phyloP scores from a whole-genome alignment of 2,113 vertebrate species.

The Crotophaga sulcirostris region DNA sequence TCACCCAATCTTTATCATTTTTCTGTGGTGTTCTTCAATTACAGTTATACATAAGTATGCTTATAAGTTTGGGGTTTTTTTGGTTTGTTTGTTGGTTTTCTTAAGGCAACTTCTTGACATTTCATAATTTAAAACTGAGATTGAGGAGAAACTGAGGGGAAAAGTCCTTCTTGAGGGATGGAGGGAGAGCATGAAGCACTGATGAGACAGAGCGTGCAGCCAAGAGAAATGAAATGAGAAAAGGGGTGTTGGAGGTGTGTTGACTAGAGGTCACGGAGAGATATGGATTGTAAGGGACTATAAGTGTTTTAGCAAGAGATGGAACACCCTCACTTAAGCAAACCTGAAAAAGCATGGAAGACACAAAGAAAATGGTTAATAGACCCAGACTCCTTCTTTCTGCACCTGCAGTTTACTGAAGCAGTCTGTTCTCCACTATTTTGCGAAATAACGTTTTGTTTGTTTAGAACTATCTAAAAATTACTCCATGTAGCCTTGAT shows the following conservation, averaged over 20 bases:
- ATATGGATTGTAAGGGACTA: neutral
- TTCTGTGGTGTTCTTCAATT: neutral
- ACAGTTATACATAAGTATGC: neutral
- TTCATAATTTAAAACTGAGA: neutral
- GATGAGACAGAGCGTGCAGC: neutral
- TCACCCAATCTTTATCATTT: neutral
- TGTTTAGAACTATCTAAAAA: slow-evolving; percentile 60
- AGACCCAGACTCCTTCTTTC: neutral
- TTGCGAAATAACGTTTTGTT: slow-evolving; percentile 34
- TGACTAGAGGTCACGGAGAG: neutral
- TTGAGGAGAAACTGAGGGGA: neutral
- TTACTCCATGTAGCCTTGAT: slow-evolving; percentile 44
- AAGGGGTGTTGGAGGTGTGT: neutral
- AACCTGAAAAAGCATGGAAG: neutral
- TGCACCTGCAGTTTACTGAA: neutral
- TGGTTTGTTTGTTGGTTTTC: neutral
- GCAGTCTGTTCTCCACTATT: neutral
- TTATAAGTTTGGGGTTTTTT: neutral
- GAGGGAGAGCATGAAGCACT: neutral
- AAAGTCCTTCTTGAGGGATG: neutral
- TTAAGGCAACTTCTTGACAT: neutral
- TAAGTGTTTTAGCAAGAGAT: neutral
- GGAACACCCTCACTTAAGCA: neutral
- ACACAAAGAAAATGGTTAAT: neutral
- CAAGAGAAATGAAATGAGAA: neutral